Evolutionary conservation across 2,797 vertebrate genomes (phyloP), one percentile per base, ranked within the genome.

Genomic region (Notamacropus eugenii): DNA sequence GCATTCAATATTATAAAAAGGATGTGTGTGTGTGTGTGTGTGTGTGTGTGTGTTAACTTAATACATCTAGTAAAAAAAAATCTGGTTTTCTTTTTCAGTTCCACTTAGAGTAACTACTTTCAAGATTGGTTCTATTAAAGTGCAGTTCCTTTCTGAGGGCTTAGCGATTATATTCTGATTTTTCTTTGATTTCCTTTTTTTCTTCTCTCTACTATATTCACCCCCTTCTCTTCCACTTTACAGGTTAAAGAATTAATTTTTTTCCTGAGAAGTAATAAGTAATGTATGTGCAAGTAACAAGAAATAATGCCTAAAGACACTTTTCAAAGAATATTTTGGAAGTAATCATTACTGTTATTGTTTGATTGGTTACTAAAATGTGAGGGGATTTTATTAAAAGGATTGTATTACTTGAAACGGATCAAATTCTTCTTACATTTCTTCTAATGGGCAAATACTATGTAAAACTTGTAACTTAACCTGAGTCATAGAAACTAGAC

Each of bases 281-380:
- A 28, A 52, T 52, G 4, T 52, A 96, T 29, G 19, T 90, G 50
- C 92, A 55, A 93, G 82, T 97, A 93, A 96, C 28, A 97, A 62
- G 3, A 74, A 93, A 95, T 95, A 95, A 55, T 96, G 31, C 29
- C 56, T 93, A 50, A 95, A 2, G 93, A 95, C 14, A 92, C 62
- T 96, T 96, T 92, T 96, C 97, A 92, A 14, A 93, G 93, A 97
- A 94, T 91, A 90, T 54, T 95, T 96, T 97, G 94, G 93, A 97
- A 95, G 67, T 93, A 90, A 62, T 95, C 82, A 94, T 96, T 92
- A 92, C 14, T 87, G 31, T 14, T 93, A 56, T 92, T 96, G 93
- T 90, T 93, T 97, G 58, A 96, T 91, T 93, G 92, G 90, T 93
- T 90, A 94, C 92, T 95, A 96, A 97, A 97, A 96, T 92, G 57